Conservation (phyloP, 2,888 invertebrate genomes). For the Octonoba sinensis region DNA sequence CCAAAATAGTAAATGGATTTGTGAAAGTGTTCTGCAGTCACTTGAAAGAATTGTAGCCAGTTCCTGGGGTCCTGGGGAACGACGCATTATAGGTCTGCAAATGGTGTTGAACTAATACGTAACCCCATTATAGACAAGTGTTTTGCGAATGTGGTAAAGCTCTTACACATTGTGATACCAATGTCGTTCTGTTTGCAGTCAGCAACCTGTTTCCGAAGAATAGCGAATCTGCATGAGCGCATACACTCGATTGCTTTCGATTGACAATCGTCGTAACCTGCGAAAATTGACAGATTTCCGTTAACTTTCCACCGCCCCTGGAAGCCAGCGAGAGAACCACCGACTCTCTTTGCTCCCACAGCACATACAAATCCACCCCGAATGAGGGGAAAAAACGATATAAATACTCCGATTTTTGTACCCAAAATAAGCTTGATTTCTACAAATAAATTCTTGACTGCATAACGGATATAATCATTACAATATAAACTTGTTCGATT, state of each 20-base stretch:
- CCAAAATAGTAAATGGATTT: no score
- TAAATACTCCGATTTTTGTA: background rate
- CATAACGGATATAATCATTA: constrained; percentile 42
- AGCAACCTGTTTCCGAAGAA: no score
- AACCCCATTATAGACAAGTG: no score
- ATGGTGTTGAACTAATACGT: no score
- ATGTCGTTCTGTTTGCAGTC: no score
- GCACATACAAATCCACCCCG: constrained; percentile 1
- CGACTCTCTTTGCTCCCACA: constrained; percentile 49
- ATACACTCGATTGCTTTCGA: background rate
- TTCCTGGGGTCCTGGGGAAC: no score
- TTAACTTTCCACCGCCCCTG: constrained; percentile 20
- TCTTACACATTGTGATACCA: background rate
- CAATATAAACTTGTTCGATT: constrained; percentile 31
- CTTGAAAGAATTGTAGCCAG: no score
- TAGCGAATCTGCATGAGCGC: no score
- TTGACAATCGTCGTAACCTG: constrained; percentile 1
- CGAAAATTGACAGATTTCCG: constrained; percentile 14
- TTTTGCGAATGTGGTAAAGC: background rate
- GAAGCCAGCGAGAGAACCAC: constrained; percentile 20
- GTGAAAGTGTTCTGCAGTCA: background rate
- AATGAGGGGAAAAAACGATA: constrained; percentile 1
- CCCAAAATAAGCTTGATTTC: constrained; percentile 51
- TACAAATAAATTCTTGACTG: constrained; percentile 13
- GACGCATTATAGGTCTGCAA: no score